Conservation (phyloP, 2,888 invertebrate genomes). For the Ochropleura leucogaster region DNA sequence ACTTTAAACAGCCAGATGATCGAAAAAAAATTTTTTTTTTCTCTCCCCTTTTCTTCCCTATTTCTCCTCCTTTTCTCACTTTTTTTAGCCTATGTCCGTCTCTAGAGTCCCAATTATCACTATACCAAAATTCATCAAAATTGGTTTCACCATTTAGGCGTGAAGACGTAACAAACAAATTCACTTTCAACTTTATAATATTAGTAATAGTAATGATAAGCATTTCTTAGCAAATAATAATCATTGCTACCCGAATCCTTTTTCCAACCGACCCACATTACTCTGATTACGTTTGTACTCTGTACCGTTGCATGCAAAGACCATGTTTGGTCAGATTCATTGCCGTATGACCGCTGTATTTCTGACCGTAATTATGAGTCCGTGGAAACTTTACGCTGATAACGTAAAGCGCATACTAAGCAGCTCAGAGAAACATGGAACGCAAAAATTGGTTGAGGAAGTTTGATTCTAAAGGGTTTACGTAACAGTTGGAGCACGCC, state of each 20-base stretch:
- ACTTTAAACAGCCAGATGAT: too few relatives aligned
- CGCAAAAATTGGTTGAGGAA: slow-evolving; percentile 56
- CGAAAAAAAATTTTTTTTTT: too few relatives aligned
- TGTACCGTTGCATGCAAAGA: slow-evolving; percentile 78
- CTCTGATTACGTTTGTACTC: slow-evolving; percentile 28
- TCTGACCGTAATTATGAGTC: slow-evolving; percentile 67
- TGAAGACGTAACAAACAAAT: too few relatives aligned
- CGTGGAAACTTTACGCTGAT: slow-evolving; percentile 59
- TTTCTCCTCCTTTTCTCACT: too few relatives aligned
- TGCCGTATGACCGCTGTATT: slow-evolving; percentile 66
- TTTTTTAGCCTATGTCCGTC: too few relatives aligned
- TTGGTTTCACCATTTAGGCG: too few relatives aligned
- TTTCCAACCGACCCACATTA: slow-evolving; percentile 33
- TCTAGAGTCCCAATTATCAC: too few relatives aligned
- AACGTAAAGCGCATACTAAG: slow-evolving; percentile 63
- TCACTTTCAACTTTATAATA: too few relatives aligned
- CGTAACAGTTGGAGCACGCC: slow-evolving; percentile 7
- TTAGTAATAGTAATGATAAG: too few relatives aligned
- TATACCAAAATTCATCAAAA: too few relatives aligned
- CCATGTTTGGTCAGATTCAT: slow-evolving; percentile 74
- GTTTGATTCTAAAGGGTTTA: slow-evolving; percentile 22
- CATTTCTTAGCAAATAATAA: background rate
- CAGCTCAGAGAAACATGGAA: slow-evolving; percentile 45
- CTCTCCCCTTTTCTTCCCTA: too few relatives aligned
- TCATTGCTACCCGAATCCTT: background rate